Conservation (phyloP, 2,888 invertebrate genomes). For the Synergus japonicus region DNA sequence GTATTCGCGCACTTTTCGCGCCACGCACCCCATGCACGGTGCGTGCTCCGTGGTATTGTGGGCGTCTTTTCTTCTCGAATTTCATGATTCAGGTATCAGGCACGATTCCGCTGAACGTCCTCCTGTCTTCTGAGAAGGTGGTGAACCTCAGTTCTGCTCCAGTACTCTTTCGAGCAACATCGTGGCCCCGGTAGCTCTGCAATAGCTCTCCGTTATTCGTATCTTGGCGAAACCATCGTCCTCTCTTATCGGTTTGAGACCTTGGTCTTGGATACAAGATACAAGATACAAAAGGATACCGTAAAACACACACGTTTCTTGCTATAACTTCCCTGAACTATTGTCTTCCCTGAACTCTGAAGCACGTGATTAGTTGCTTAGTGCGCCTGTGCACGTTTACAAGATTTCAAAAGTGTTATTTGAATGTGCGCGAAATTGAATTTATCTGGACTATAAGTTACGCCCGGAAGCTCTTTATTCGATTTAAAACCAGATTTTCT, state of each 20-base stretch:
- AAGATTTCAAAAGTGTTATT: background rate
- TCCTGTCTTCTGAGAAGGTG: slow-evolving; percentile 50
- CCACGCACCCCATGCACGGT: slow-evolving; percentile 5
- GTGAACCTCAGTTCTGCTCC: slow-evolving; percentile 58
- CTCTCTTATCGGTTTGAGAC: slow-evolving; percentile 6
- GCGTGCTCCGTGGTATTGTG: slow-evolving; percentile 46
- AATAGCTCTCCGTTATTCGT: slow-evolving; percentile 39
- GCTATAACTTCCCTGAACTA: slow-evolving; percentile 19
- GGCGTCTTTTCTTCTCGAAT: slow-evolving; percentile 49
- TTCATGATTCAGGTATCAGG: slow-evolving; percentile 53
- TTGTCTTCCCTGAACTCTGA: slow-evolving; percentile 12
- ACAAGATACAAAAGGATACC: slow-evolving; percentile 43
- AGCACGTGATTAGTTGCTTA: slow-evolving; percentile 36
- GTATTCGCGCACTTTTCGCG: slow-evolving; percentile 42
- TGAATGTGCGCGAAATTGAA: slow-evolving; percentile 17
- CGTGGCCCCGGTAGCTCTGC: slow-evolving; percentile 47
- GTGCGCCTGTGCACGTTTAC: background rate
- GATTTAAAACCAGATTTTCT: background rate
- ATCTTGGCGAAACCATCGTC: slow-evolving; percentile 30
- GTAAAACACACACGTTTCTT: slow-evolving; percentile 37
- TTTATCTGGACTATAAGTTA: background rate
- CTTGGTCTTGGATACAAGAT: slow-evolving; percentile 8
- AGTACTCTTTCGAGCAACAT: slow-evolving; percentile 59
- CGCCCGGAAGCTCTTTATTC: background rate
- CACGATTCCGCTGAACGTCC: slow-evolving; percentile 44